Base-by-base conservation (phyloP, 2,888 invertebrate genomes). In the Chrysina gloriosa region DNA sequence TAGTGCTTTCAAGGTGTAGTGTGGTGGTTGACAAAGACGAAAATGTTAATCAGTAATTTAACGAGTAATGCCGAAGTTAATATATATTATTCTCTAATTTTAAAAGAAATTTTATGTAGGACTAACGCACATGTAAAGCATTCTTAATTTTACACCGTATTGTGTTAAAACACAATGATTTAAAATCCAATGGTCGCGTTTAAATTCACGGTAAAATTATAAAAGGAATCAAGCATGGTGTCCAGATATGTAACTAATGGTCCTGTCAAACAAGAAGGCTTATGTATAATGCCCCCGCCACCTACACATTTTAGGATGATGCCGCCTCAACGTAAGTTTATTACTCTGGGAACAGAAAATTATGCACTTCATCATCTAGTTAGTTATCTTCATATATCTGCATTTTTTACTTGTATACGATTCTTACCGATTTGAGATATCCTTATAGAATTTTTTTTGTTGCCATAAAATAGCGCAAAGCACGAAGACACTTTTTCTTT, bases 221-320 rank as follows among this genome's bases (percentile, higher is more conserved):
- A 61, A 48, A 69, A 47, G n/a, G 65, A 64, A 58, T 61, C 58
- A 61, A 69, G 69, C 74, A 83, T 83, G 83, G 82, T 82, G 73
- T 83, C 83, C 69, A 79, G 83, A 74, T 83, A 81, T 75, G 82
- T 82, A 52, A 72, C 75, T 63, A 82, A 81, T 73, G 83, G 81
- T 66, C 81, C 82, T 54, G 81, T 83, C 68, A 83, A 84, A 73
- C 83, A 79, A 75, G 83, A 83, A 70, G 82, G 82, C 71, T 77
- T 83, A 69, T 82, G 82, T 72, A 72, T 83, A 69, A 71, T 82
- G 71, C 81, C 82, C 65, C 79, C 79, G 70, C 79, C 79, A 61
- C 75, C 75, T 16, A 72, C 76, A 47, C 81, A 80, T 71, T 82
- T 80, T 73, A 78, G 81, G 75, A 82, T 82, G 80, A 77, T 83